Base-by-base conservation (phyloP, 2,888 invertebrate genomes). In the Apoderus coryli region DNA sequence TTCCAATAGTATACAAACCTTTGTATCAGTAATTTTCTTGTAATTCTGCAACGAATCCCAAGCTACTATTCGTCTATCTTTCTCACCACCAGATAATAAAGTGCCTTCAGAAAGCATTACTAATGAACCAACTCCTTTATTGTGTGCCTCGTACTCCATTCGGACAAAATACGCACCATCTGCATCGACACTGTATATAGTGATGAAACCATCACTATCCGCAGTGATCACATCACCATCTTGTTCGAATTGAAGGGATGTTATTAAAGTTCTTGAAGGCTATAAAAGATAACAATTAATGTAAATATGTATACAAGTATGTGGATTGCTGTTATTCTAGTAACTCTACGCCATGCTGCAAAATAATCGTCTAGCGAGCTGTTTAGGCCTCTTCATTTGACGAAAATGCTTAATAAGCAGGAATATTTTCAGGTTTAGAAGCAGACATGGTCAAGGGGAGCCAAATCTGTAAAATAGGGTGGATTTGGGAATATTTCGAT, bases 41-140 rank as follows among this genome's bases (percentile, higher is more conserved):
- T 88, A 90, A 52, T 85, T 85, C 52, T 86, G 85, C 36, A 84
- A 57, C 0, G 86, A 78, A 52, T 90, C 88, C 92, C 90, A 92
- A 0, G 89, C 88, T 1, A 82, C 82, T 41, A 92, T 81, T 59
- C 84, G 81, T 16, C 86, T 65, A 52, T 88, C 88, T 46, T 82
- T 84, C 48, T 88, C 89, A 0, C 89, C 89, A 0, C 89, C 89
- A 0, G 89, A 88, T 25, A 92, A 64, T 6, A 92, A 56, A 0
- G 89, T 89, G 1, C 89, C 89, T 58, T 90, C 90, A 0, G 82
- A 82, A 27, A 90, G 62, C 81, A 89, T 81, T 27, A 85, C 74
- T 33, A 90, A 58, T 1, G 84, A 80, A 42, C 84, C 82, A 22
- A 89, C 84, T 15, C 85, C 81, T 56, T 85, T 85, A 42, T 78